Base-by-base conservation (phyloP, 2,888 invertebrate species). In the Drosophila mulleri region DNA sequence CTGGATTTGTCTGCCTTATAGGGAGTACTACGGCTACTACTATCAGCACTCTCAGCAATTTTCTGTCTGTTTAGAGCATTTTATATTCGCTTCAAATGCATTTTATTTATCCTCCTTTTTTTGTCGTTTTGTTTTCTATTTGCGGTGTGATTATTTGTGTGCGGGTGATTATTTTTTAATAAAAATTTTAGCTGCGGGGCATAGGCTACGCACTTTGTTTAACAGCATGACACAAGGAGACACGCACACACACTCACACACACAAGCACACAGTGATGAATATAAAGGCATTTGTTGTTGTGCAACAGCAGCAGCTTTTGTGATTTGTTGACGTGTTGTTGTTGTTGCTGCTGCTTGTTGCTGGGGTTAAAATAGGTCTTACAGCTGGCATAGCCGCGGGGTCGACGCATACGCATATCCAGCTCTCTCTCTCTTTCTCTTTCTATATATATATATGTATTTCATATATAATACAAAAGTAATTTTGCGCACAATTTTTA, bases 201-300 rank as follows among this genome's bases (percentile, higher is more conserved):
- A 85, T 77, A 68, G 88, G 89, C 84, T 88, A 85, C 84, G 89
- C 84, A 84, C 89, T 84, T 84, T 84, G 84, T 84, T 88, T 68
- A 87, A 74, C 89, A 77, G 80, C 83, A 67, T 89, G 83, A 83
- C 83, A 83, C 84, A 85, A 81, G 70, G 20, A 41, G 57, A 66
- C 69, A 53, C 53, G 53, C 67, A 61, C 39, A 60, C 37, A 66
- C 69, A 52, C 53, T 63, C 72, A 44, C 53, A 44, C 63, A 57
- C 35, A 52, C 2, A 32, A 1, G 11, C 32, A 54, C 14, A 41
- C 41, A 14, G 41, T n/a, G 61, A 52, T 53, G 53, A 39, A 60
- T 53, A 52, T 39, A 50, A 59, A 62, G 60, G 60, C 54, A 82
- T 87, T 89, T 89, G 88, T 80, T 71, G 64, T 80, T 71, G 64